Conservation (phyloP, 1,140 invertebrate species). For the Zaprionus capensis region DNA sequence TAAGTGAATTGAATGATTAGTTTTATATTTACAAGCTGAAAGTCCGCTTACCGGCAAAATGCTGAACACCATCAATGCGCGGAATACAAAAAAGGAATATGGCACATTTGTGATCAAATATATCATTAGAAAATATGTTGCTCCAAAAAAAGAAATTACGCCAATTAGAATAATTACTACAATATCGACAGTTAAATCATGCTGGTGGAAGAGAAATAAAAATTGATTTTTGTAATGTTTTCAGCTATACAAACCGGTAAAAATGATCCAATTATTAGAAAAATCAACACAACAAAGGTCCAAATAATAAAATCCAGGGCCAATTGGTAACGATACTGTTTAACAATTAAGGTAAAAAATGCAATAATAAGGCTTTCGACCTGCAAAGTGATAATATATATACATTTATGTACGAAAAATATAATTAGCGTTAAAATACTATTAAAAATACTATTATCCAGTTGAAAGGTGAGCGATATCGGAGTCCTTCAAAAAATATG, state of each 20-base stretch:
- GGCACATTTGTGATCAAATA: conserved; percentile 50
- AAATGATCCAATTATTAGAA: conserved; percentile 40
- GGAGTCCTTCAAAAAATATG: conserved; percentile 57
- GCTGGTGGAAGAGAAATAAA: conserved; percentile 13
- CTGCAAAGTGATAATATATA: conserved; percentile 12
- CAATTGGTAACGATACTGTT: conserved; percentile 39
- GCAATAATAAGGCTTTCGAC: conserved; percentile 48
- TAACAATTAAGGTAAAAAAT: conserved; percentile 32
- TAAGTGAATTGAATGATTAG: neutral
- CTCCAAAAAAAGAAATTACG: conserved; percentile 43
- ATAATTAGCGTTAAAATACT: conserved; percentile 13
- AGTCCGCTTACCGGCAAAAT: conserved; percentile 30
- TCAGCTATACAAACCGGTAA: conserved; percentile 42
- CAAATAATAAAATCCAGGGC: conserved; percentile 39
- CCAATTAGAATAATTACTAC: conserved; percentile 54
- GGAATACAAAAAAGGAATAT: conserved; percentile 36
- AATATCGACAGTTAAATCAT: conserved; percentile 58
- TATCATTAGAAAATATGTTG: conserved; percentile 62
- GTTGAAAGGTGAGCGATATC: conserved; percentile 44
- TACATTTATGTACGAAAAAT: neutral
- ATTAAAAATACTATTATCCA: conserved; percentile 56
- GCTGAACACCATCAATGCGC: conserved; percentile 35
- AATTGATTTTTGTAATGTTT: neutral
- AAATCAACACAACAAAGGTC: conserved; percentile 24
- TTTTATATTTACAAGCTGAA: neutral